These are phyloP conservation scores for Lacanobia wlatinum DNA, from an alignment of 2,888 invertebrate species.

Conservation along the genomic window DNA sequence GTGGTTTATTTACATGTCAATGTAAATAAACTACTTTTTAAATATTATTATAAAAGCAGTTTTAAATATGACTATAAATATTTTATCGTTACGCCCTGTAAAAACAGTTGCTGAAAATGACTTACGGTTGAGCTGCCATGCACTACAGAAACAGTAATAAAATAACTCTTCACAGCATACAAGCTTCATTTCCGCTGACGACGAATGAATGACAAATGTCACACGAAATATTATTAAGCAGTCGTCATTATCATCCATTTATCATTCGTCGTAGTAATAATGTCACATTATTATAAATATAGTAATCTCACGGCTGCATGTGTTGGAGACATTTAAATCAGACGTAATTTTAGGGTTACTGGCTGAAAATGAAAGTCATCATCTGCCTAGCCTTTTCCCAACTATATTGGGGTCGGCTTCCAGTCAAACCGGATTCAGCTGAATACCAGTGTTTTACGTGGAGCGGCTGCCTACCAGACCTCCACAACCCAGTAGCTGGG, in stretches of 20 bases:
- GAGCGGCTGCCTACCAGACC: too few species aligned
- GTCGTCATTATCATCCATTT: conserved; percentile 55
- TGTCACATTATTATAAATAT: conserved; percentile 26
- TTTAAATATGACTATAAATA: too few species aligned
- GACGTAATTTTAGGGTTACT: neutral
- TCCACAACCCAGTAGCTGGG: too few species aligned
- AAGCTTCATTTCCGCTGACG: conserved; percentile 34
- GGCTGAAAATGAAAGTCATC: neutral
- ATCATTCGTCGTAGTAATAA: conserved; percentile 54
- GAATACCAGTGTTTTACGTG: too few species aligned
- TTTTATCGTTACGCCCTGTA: too few species aligned
- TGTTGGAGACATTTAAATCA: conserved; percentile 9
- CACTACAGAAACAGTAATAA: conserved; percentile 1
- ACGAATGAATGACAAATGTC: conserved; percentile 50
- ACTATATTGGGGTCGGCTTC: too few species aligned
- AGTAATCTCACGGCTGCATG: conserved; percentile 18
- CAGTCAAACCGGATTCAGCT: too few species aligned
- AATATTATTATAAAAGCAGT: too few species aligned
- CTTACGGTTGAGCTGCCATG: neutral
- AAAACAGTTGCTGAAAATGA: conserved; percentile 32
- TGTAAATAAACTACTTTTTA: too few species aligned
- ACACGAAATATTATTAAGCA: conserved; percentile 33
- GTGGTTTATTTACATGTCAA: too few species aligned
- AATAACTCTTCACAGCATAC: conserved; percentile 15
- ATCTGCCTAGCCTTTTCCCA: too few species aligned